Conservation (phyloP, 2,113 vertebrate species). For the Proteles cristata region DNA sequence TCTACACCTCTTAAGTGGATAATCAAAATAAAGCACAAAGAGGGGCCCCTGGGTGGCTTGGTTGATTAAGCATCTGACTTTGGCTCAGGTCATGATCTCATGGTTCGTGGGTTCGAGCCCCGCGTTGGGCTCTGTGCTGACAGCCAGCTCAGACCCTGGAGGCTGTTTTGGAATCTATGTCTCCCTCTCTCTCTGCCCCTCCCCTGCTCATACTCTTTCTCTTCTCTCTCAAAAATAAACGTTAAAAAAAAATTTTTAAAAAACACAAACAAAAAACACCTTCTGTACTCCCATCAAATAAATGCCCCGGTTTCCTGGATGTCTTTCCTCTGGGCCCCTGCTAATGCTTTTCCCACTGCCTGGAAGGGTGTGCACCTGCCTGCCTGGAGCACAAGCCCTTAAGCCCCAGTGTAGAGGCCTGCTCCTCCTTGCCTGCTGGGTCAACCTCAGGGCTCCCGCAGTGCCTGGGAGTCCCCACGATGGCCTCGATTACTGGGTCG, state of each 20-base stretch:
- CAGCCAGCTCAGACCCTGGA: no score
- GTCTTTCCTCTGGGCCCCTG: neutral
- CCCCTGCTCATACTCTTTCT: no score
- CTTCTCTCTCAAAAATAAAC: no score
- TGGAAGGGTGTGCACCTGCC: neutral
- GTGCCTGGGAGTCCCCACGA: accelerated
- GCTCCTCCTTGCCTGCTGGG: neutral
- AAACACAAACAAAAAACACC: neutral
- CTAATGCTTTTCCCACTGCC: neutral
- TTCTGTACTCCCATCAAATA: neutral
- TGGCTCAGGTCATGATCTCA: no score
- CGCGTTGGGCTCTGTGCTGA: no score
- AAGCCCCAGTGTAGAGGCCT: neutral
- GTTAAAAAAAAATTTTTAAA: no score
- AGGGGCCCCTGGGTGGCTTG: no score
- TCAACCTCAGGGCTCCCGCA: neutral
- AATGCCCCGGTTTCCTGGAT: neutral
- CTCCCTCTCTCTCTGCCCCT: no score
- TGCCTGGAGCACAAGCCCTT: neutral
- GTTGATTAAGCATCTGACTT: no score
- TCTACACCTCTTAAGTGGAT: neutral
- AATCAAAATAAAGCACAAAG: neutral
- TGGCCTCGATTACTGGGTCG: neutral
- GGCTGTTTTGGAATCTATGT: no score
- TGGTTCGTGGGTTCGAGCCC: no score